A percentile compares a stretch with the other conserved stretches of the same genome.
phyloP scores from a whole-genome alignment of 2,888 invertebrate genomes.

The Drosophila ustulata region DNA sequence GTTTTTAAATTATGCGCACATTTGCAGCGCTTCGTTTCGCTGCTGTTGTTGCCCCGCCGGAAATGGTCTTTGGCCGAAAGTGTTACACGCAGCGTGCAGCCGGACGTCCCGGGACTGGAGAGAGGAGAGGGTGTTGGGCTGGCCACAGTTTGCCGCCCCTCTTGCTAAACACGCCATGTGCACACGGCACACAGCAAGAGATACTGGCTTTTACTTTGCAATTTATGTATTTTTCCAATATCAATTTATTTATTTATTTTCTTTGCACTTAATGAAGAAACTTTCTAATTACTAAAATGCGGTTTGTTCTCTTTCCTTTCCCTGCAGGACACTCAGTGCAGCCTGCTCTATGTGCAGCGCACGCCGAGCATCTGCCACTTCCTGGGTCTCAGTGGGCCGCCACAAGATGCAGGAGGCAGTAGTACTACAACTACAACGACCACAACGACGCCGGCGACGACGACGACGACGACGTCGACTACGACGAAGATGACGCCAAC shows the following conservation, averaged over 20 bases:
- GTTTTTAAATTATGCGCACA: conserved; percentile 79
- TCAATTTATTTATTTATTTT: conserved; percentile 80
- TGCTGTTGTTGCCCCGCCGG: conserved; percentile 62
- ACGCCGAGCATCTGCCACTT: conserved; percentile 84
- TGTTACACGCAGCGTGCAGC: conserved; percentile 72
- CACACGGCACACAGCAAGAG: conserved; percentile 12
- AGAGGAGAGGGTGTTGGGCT: conserved; percentile 39
- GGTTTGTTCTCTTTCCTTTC: background rate
- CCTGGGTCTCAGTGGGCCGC: conserved; percentile 69
- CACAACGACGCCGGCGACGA: conserved; percentile 17
- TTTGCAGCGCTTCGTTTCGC: conserved; percentile 59
- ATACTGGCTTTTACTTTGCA: conserved; percentile 32
- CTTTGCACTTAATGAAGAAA: conserved; percentile 72
- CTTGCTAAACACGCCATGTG: conserved; percentile 10
- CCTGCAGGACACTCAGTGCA: conserved; percentile 77
- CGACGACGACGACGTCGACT: conserved; percentile 16
- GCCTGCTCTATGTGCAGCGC: conserved; percentile 82
- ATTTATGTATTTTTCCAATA: conserved; percentile 69
- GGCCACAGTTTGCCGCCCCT: conserved; percentile 51
- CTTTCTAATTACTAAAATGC: conserved; percentile 69
- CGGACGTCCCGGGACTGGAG: conserved; percentile 13
- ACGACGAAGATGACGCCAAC: conserved; percentile 44
- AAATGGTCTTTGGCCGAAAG: conserved; percentile 80
- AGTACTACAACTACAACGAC: conserved; percentile 22
- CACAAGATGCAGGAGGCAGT: conserved; percentile 30